A percentile compares a stretch with the other conserved stretches of the same genome.
phyloP scores from a whole-genome alignment of 1,140 invertebrate species.

The Calosoma granatense region DNA sequence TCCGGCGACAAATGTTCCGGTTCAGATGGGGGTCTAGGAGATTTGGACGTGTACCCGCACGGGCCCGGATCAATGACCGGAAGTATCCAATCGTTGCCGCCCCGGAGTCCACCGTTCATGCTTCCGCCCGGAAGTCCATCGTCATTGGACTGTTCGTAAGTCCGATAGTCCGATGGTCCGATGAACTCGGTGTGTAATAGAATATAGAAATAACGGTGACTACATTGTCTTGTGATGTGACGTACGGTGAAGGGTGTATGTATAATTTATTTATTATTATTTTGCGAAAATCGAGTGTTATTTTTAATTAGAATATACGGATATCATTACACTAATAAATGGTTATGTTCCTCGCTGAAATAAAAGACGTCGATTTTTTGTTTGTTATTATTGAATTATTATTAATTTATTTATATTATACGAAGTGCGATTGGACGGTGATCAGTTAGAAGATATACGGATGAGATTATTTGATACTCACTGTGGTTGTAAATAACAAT shows the following conservation, averaged over 20 bases:
- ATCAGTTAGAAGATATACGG: neutral
- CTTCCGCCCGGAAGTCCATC: conserved; percentile 30
- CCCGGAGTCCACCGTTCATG: conserved; percentile 33
- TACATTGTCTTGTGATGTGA: neutral
- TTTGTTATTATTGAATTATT: conserved; percentile 1
- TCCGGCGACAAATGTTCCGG: conserved; percentile 30
- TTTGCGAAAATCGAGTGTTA: neutral
- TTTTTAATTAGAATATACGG: neutral
- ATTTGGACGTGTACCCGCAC: conserved; percentile 31
- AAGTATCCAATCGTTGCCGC: conserved; percentile 29
- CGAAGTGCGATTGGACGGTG: neutral
- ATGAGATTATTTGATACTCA: neutral
- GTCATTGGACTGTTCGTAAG: conserved; percentile 33
- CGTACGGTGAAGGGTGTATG: conserved; percentile 9
- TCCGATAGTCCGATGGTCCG: neutral
- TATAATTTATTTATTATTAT: conserved; percentile 8
- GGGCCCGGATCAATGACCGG: conserved; percentile 32
- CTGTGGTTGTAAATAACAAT: neutral
- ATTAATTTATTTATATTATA: neutral
- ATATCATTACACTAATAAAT: neutral
- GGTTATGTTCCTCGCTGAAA: conserved; percentile 5
- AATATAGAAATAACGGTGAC: too few species aligned
- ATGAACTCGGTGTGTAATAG: neutral
- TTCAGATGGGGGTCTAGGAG: conserved; percentile 29
- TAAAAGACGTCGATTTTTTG: neutral